phyloP scores from a whole-genome alignment of 2,113 vertebrate genomes.

The Chrysochloris asiatica region DNA sequence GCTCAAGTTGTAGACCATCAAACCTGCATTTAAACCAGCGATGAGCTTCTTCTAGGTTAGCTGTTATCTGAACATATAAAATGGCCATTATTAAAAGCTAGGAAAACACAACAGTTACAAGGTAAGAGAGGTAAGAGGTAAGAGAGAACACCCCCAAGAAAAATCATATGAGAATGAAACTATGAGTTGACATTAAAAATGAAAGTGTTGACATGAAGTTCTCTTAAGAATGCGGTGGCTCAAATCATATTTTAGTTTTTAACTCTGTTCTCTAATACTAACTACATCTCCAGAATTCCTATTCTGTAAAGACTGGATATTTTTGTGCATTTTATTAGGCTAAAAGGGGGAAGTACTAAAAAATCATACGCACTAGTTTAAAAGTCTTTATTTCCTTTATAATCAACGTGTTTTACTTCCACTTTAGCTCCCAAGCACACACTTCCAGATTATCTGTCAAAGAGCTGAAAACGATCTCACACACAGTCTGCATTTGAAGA shows the following conservation, averaged over 20 bases:
- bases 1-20: slow-evolving; percentile 79
- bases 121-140: not conserved
- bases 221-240: not conserved
- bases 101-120: not conserved
- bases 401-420: not conserved
- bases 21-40: slow-evolving; percentile 80
- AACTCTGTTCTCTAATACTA: not conserved
- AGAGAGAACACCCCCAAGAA: not conserved
- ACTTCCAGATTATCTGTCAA: not conserved
- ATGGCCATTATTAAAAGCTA: not conserved
- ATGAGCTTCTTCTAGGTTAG: slow-evolving; percentile 83
- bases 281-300: not conserved
- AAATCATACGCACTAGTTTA: not conserved
- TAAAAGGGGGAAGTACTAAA: not conserved
- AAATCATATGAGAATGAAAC: not conserved
- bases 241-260: not conserved
- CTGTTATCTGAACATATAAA: slow-evolving; percentile 75
- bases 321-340: not conserved
- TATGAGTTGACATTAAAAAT: not conserved
- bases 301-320: not conserved
- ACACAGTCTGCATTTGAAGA: not conserved
- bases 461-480: not conserved
- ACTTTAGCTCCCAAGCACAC: not conserved
- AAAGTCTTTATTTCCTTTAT: not conserved
- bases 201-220: not conserved